Conservation (phyloP, 64 coral and sea anemone genomes). For the Anthopleura sola region DNA sequence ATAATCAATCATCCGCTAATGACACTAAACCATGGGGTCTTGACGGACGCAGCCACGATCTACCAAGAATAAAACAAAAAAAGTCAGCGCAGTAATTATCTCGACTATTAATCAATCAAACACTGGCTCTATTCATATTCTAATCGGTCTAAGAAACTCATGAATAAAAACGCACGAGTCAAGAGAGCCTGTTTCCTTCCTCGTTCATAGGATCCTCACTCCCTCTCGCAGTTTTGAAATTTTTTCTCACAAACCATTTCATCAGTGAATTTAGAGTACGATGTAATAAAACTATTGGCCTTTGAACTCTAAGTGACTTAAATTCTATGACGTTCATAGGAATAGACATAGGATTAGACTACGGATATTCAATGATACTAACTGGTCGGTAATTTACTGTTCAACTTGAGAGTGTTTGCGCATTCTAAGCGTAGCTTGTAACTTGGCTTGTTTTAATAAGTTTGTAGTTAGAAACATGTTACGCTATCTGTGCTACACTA, state of each 20-base stretch:
- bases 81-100: neutral
- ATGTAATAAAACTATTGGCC: neutral
- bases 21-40: slow-evolving; percentile 15
- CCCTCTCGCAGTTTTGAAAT: neutral
- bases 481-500: neutral
- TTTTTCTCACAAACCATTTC: neutral
- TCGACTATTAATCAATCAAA: neutral
- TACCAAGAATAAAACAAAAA: slow-evolving; percentile 7
- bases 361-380: neutral
- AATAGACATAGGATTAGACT: neutral
- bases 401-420: neutral
- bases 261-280: neutral
- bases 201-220: neutral
- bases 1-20: slow-evolving; percentile 1
- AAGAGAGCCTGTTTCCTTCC: neutral
- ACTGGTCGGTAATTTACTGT: neutral
- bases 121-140: neutral
- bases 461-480: neutral
- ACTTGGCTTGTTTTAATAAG: neutral
- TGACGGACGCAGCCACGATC: neutral
- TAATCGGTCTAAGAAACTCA: neutral
- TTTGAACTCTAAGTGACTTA: neutral
- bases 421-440: neutral
- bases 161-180: slow-evolving; percentile 11
- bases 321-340: neutral